Base-by-base conservation (phyloP, 2,797 vertebrate species). In the Hybognathus amarus region DNA sequence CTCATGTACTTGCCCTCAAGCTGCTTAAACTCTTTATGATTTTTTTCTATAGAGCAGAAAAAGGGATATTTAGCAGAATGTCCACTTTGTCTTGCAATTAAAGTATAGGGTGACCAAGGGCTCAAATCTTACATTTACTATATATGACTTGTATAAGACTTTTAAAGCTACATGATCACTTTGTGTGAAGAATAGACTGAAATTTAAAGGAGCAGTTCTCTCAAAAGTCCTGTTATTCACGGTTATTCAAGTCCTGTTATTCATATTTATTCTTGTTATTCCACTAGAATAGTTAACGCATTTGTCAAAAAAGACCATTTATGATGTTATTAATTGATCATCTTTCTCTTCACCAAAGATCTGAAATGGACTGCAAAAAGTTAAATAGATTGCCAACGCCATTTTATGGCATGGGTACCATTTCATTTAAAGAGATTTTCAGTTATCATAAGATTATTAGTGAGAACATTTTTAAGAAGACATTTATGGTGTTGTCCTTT, bases 71-170 rank as follows among this genome's bases (percentile, higher is more conserved):
- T 45, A 45, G n/a, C 22, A 45, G n/a, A 69, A 69, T 4, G 22
- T 42, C 22, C 12, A 42, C 64, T 67, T 67, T 66, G 38, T 67
- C 17, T 67, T 67, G 64, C 64, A 67, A 22, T 67, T 67, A 38
- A 36, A 36, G 0, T 38, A 22, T 9, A 20, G 30, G 33, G 18
- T 67, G 36, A 67, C 30, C 64, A 20, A 67, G 18, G 33, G 64
- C 30, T 36, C 17, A 38, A 67, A 38, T 22, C 33, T 40, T 36
- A 5, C 38, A 56, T 38, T 30, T 75, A 38, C 13, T 15, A 47
- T 15, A n/a, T n/a, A 10, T 56, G 52, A 75, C 52, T 38, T 38
- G 1, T 22, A 38, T 17, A 56, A 54, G 33, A 56, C 22, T 24
- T 75, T 56, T 56, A 22, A 56, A 24, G 22, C n/a, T 12, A 56